Percentiles rank a stretch among this genome's conserved stretches.
Conservation (phyloP, 1,140 invertebrate species). For the Caerostris darwini region DNA sequence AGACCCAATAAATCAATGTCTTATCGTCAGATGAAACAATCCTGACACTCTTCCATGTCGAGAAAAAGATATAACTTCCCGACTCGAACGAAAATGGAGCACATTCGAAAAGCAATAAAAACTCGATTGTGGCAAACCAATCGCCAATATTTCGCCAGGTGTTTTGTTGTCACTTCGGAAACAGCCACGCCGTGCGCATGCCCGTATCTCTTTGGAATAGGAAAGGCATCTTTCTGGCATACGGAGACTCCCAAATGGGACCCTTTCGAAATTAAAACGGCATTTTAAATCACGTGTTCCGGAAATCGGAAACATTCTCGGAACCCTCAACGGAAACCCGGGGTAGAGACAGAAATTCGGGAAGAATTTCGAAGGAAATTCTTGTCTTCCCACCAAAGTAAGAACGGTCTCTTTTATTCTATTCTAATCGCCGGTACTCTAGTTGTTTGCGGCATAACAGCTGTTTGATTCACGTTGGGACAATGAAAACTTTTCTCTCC, state of each 20-base stretch:
- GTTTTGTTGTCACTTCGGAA: conserved; percentile 55
- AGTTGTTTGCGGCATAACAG: conserved; percentile 2
- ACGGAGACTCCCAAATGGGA: conserved; percentile 47
- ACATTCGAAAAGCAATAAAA: not conserved
- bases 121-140: conserved; percentile 3
- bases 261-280: conserved; percentile 32
- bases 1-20: too few relatives aligned
- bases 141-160: not conserved
- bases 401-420: not conserved
- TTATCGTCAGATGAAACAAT: too few relatives aligned
- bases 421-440: not conserved
- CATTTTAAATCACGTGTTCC: conserved; percentile 38
- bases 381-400: not conserved
- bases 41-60: too few relatives aligned
- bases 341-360: not conserved
- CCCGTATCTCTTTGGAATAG: not conserved
- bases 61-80: too few relatives aligned
- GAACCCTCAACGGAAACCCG: not conserved
- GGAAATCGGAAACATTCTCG: not conserved
- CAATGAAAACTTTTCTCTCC: not conserved
- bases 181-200: not conserved
- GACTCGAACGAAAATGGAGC: too few relatives aligned
- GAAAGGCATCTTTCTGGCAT: not conserved
- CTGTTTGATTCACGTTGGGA: conserved; percentile 14
- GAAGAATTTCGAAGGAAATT: not conserved